Conservation (phyloP, 2,797 vertebrate species). For the Tadarida brasiliensis region DNA sequence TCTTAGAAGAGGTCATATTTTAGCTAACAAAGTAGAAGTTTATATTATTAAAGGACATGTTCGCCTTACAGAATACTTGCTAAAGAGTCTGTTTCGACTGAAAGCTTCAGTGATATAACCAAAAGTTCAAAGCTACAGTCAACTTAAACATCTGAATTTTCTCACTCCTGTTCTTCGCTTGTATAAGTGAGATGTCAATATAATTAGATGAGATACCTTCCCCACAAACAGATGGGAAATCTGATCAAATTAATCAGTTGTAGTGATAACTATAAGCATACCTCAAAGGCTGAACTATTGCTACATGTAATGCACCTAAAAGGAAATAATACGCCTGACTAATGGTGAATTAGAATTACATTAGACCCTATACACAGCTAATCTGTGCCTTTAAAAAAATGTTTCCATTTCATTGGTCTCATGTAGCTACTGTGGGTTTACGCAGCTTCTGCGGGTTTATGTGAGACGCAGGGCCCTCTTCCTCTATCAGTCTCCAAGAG, state of each 20-base stretch:
- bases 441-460: neutral
- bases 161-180: neutral
- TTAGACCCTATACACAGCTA: neutral
- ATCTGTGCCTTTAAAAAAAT: neutral
- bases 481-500: neutral
- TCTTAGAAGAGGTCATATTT: slow-evolving; percentile 33
- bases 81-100: neutral
- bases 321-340: slow-evolving; percentile 6
- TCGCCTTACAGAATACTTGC: neutral
- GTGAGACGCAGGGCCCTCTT: neutral
- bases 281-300: neutral
- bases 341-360: neutral
- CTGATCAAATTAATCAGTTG: neutral
- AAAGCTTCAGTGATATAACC: neutral
- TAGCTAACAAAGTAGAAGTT: slow-evolving; percentile 33
- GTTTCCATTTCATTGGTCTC: neutral
- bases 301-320: neutral
- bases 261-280: slow-evolving; percentile 4
- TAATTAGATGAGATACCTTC: neutral
- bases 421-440: neutral
- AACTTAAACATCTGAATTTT: neutral
- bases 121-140: neutral
- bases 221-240: neutral
- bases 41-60: neutral
- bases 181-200: neutral